Percentiles rank a stretch among this genome's conserved stretches.
Conservation (phyloP, 2,113 vertebrate species). For the Grantiella picta region DNA sequence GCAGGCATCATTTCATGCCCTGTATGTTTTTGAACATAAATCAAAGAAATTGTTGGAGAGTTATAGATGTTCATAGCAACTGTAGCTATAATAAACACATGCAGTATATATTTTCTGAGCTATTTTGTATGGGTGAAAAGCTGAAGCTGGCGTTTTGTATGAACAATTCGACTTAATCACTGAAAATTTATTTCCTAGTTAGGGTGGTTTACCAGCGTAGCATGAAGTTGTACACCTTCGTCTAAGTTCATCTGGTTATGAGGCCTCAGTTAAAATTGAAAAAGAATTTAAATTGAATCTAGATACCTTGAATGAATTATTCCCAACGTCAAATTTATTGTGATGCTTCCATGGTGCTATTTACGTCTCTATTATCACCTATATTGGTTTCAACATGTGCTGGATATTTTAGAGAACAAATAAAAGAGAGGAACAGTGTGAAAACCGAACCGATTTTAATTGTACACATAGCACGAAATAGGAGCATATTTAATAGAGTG, state of each 20-base stretch:
- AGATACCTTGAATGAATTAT: constrained; percentile 20
- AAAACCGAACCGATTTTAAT: background rate
- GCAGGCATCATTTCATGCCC: constrained; percentile 82
- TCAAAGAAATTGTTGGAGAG: constrained; percentile 81
- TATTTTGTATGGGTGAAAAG: constrained; percentile 71
- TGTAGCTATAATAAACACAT: constrained; percentile 77
- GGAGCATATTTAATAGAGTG: background rate
- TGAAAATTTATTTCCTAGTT: constrained; percentile 71
- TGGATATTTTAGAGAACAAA: background rate
- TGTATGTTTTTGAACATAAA: constrained; percentile 83
- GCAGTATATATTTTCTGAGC: constrained; percentile 73
- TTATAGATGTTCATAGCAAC: constrained; percentile 79
- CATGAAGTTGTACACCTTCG: constrained; percentile 46
- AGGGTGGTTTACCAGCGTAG: constrained; percentile 32
- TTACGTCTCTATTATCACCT: background rate
- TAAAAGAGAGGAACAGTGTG: background rate
- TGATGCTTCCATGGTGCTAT: background rate
- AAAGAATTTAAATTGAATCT: constrained; percentile 46
- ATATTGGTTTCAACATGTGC: background rate
- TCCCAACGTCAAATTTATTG: background rate
- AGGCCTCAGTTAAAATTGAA: constrained; percentile 23
- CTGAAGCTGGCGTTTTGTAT: constrained; percentile 61
- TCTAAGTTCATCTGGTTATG: constrained; percentile 51
- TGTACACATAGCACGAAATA: background rate
- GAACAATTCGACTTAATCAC: constrained; percentile 68